Base-by-base conservation (phyloP, 2,888 invertebrate genomes). In the Harpalus rubripes region DNA sequence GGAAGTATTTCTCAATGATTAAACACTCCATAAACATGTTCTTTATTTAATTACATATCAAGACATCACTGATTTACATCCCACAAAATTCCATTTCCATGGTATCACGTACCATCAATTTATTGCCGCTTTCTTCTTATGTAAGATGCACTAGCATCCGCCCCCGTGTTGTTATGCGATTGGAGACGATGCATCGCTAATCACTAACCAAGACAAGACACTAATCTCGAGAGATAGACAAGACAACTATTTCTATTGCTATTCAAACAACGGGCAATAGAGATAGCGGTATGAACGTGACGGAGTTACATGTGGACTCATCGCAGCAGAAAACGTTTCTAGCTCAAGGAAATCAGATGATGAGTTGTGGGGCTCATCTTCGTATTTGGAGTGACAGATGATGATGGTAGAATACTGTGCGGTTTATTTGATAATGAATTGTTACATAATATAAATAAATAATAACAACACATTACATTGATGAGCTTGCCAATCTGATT, bases 261-360 rank as follows among this genome's bases (percentile, higher is more conserved):
- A 52, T 52, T 52, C 44, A 52, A 2, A 52, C 44, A 12, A 12
- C 8, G 6, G 12, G 44, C 44, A 52, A 52, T 52, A 12, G 8
- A 52, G 44, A 52, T 52, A 12, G 12, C 10, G 10, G 44, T 52
- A 52, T n/a, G n/a, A n/a, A n/a, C 44, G 44, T 52, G 44, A 52
- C 44, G 44, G 10, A 52, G 10, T 52, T 52, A 52, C 12, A 52
- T 52, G 7, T 52, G 12, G 44, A 52, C 44, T 52, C 44, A 52
- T 52, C 44, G 44, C 10, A 32, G 32, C 44, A 52, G 10, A 52
- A 52, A 52, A 12, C 12, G 72, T 74, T 80, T 80, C 80, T 80
- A 80, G 80, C 80, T 63, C 80, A 80, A 80, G 63, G 80, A 80
- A 80, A 80, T 63, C 63, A 16, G 18, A 61, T 65, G 44, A 81